These are phyloP conservation scores for Eristalinus sepulchralis DNA, from an alignment of 2,888 invertebrate species.

Conservation along the genomic window DNA sequence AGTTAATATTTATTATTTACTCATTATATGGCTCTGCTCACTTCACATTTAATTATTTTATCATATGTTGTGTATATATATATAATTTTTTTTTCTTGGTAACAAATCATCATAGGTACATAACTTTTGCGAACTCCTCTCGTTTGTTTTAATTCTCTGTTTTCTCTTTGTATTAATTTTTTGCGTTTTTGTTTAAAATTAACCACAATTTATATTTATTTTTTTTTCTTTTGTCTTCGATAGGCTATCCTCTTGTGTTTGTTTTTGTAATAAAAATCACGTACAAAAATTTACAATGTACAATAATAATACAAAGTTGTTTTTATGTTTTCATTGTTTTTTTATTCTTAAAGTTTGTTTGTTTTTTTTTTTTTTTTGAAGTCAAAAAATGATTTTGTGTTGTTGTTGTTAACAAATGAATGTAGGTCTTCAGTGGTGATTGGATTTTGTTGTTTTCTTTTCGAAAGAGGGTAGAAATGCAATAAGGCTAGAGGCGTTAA, in stretches of 20 bases:
- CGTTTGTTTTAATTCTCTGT: not conserved
- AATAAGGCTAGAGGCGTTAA: not conserved
- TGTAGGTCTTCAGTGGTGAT: not conserved
- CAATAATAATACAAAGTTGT: conserved; percentile 50
- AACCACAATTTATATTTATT: not conserved
- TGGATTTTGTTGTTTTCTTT: not conserved
- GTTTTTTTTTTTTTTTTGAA: not conserved
- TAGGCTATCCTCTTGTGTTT: not conserved
- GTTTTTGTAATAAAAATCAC: conserved; percentile 52
- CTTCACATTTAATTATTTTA: conserved; percentile 41
- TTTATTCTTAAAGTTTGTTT: not conserved
- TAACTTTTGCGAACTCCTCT: conserved; percentile 30
- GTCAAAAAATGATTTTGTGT: conserved; percentile 1
- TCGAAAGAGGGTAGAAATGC: not conserved
- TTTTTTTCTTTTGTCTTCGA: not conserved
- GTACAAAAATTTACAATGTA: conserved; percentile 60
- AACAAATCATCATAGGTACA: conserved; percentile 58
- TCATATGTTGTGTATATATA: conserved; percentile 33
- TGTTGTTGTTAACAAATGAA: not conserved
- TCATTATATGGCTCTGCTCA: conserved; percentile 40
- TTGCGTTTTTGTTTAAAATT: conserved; percentile 25
- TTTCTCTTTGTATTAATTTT: conserved; percentile 4
- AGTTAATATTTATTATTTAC: conserved; percentile 44
- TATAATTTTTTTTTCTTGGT: conserved; percentile 36
- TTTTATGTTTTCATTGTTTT: conserved; percentile 1